phyloP scores from a whole-genome alignment of 2,888 invertebrate species.

The Physocephala rufipes region DNA sequence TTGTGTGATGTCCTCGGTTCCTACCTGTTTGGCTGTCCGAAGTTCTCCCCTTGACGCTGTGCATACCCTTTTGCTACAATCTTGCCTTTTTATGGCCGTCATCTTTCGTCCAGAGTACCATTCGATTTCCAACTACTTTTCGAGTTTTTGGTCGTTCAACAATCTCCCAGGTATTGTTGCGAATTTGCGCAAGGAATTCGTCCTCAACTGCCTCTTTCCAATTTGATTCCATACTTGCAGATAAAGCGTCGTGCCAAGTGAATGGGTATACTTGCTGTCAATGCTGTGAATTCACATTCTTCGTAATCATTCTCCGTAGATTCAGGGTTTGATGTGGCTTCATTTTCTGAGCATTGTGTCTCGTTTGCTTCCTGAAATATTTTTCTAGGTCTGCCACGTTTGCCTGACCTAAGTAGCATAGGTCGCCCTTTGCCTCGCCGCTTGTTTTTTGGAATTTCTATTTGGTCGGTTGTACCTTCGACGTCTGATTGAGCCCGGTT shows the following conservation, averaged over 20 bases:
- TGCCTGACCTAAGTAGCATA: conserved; percentile 18
- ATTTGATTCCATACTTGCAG: conserved; percentile 18
- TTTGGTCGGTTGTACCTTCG: too few relatives aligned
- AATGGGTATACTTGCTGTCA: conserved; percentile 19
- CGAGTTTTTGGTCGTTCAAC: conserved; percentile 37
- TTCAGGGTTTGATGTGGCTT: not conserved
- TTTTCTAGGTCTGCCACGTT: conserved; percentile 36
- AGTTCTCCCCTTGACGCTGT: conserved; percentile 41
- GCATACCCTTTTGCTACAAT: conserved; percentile 42
- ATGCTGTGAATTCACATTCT: conserved; percentile 36
- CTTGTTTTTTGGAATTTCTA: conserved; percentile 35
- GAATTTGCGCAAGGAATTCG: conserved; percentile 41
- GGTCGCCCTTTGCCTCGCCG: conserved; percentile 32
- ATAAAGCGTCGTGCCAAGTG: conserved; percentile 29
- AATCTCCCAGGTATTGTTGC: conserved; percentile 42
- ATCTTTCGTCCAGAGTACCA: conserved; percentile 38
- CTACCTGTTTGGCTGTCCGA: conserved; percentile 30
- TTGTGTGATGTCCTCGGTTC: conserved; percentile 20
- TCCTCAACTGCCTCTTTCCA: conserved; percentile 42
- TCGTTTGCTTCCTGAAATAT: conserved; percentile 23
- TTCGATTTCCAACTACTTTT: conserved; percentile 39
- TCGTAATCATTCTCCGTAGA: conserved; percentile 33
- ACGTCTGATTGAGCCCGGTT: too few relatives aligned
- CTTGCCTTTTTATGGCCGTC: conserved; percentile 38
- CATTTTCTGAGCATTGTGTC: not conserved